Evolutionary conservation across 2,797 vertebrate genomes (phyloP), one percentile per base, ranked within the genome.

Genomic region (Pogonophryne albipinna): DNA sequence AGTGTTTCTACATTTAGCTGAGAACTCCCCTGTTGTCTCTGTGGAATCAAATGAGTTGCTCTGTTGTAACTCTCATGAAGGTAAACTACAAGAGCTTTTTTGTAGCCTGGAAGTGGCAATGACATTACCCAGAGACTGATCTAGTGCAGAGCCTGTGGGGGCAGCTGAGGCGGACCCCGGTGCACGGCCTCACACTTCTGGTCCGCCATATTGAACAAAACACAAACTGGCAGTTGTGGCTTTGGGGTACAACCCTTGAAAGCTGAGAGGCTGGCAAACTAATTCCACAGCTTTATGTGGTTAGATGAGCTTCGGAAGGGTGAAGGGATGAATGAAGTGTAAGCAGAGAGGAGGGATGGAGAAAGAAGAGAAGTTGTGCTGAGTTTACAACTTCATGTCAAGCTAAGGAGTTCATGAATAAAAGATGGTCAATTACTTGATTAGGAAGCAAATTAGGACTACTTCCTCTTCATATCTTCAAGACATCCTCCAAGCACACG

Each of bases 341-440:
- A 87, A 90, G 89, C 85, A 81, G 79, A 88, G 87, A 79, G 74
- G 78, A 56, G 86, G 75, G 74, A 82, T 86, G 85, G 74, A 71
- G 82, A 79, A 87, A 83, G 80, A 86, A 64, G 84, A 86, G 84
- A 89, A 87, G 82, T 88, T 86, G 83, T 87, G 82, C 90, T 92
- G 91, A 91, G 86, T 92, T 91, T 89, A 93, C 90, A 87, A 91
- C 89, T 93, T 91, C 82, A 91, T 87, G 92, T 90, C 90, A 92
- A 84, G 82, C 87, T 90, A 88, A 92, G 82, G 81, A 90, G 85
- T 84, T 89, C 90, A 91, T 94, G 92, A 94, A 93, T 94, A 94
- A 94, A 92, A 90, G 90, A 94, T 93, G 88, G 93, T 94, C 91
- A 94, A 92, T 94, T 91, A 89, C 89, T 92, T 91, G 90, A 93